phyloP scores from a whole-genome alignment of 2,888 invertebrate species.

The Cylloceria caligata region DNA sequence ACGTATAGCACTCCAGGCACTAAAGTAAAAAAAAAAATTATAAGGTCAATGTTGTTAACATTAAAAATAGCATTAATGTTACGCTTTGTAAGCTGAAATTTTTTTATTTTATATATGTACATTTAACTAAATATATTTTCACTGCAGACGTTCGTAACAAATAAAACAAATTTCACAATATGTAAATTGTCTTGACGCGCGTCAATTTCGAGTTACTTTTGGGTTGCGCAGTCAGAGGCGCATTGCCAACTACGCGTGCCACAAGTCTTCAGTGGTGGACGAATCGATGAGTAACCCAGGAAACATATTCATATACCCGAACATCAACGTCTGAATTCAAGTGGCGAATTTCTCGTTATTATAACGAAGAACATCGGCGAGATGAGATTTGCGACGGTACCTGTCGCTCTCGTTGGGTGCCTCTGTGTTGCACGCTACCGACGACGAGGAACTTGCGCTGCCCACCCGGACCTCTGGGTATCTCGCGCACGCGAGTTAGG shows the following conservation, averaged over 20 bases:
- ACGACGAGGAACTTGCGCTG: slow-evolving; percentile 61
- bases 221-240: slow-evolving; percentile 5
- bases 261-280: not conserved
- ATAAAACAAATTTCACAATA: not conserved
- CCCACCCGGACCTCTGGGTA: slow-evolving; percentile 45
- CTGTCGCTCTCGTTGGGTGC: slow-evolving; percentile 49
- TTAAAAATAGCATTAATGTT: no score
- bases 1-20: no score
- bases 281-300: not conserved
- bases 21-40: no score
- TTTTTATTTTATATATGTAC: no score
- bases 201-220: slow-evolving; percentile 50
- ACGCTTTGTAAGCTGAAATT: no score
- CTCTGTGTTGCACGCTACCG: slow-evolving; percentile 20
- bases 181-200: slow-evolving; percentile 19
- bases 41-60: no score
- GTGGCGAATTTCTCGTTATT: slow-evolving; percentile 44
- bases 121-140: no score
- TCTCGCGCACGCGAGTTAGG: slow-evolving; percentile 73
- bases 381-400: slow-evolving; percentile 51
- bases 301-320: not conserved
- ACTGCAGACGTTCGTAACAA: not conserved
- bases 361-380: slow-evolving; percentile 50
- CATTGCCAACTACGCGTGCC: slow-evolving; percentile 11
- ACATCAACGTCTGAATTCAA: slow-evolving; percentile 18